Conservation (phyloP, 2,888 invertebrate species). For the Thecophora atra region DNA sequence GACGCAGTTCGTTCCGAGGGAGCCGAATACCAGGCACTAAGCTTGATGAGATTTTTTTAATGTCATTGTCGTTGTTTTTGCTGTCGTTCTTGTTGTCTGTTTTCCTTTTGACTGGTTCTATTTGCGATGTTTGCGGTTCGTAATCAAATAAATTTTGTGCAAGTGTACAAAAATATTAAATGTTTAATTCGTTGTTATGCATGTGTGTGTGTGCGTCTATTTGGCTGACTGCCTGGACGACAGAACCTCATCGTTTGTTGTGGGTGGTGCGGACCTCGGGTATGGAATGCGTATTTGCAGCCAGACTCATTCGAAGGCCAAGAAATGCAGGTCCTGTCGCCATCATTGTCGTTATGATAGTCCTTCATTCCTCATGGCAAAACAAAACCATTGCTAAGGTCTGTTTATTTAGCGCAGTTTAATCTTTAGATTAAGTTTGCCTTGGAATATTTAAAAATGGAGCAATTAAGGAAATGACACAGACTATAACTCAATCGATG, state of each 20-base stretch:
- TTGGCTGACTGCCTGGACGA: slow-evolving; percentile 8
- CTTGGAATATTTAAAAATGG: not conserved
- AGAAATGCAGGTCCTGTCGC: not conserved
- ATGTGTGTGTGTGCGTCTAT: slow-evolving; percentile 6
- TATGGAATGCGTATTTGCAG: not conserved
- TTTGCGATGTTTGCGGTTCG: slow-evolving; percentile 32
- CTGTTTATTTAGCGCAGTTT: slow-evolving; percentile 8
- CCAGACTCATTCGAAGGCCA: not conserved
- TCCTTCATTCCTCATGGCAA: slow-evolving; percentile 1
- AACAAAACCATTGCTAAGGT: slow-evolving; percentile 17
- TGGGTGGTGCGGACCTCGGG: slow-evolving; percentile 1
- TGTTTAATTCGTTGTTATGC: slow-evolving; percentile 36
- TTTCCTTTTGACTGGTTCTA: slow-evolving; percentile 26
- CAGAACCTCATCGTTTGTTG: slow-evolving; percentile 4
- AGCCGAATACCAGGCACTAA: slow-evolving; percentile 25
- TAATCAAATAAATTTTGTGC: slow-evolving; percentile 32
- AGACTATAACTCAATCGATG: too few relatives aligned
- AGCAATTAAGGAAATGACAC: not conserved
- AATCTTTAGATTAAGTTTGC: not conserved
- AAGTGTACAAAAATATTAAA: slow-evolving; percentile 38
- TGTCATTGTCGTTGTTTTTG: slow-evolving; percentile 12
- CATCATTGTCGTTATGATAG: not conserved
- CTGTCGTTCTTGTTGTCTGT: slow-evolving; percentile 15
- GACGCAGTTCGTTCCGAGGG: not conserved
- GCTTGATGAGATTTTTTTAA: slow-evolving; percentile 32